Percentiles rank a stretch among this genome's conserved stretches.
These are phyloP conservation scores for Tetraodon nigroviridis DNA, from an alignment of 2,113 vertebrate species.

Conservation along the genomic window DNA sequence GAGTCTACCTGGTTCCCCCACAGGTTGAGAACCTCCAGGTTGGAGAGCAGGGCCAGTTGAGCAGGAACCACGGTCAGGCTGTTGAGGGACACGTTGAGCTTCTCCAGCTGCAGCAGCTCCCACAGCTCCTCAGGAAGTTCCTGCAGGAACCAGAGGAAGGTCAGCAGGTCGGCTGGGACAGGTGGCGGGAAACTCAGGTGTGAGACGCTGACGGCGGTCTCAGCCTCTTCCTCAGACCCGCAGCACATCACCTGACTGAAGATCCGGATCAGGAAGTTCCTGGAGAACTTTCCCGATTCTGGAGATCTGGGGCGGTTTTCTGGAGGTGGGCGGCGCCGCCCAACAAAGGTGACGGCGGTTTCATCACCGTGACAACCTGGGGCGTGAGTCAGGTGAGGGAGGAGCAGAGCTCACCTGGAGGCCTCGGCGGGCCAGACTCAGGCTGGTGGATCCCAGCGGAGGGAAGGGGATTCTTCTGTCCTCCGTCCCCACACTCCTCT, in stretches of 20 bases:
- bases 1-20: conserved; percentile 74
- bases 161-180: too few species aligned
- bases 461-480: conserved; percentile 61
- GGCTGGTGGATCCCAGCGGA: conserved; percentile 73
- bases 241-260: too few species aligned
- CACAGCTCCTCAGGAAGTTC: conserved; percentile 83
- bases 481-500: conserved; percentile 55
- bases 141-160: conserved; percentile 7
- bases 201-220: too few species aligned
- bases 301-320: too few species aligned
- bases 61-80: conserved; percentile 75
- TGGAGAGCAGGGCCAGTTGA: conserved; percentile 74
- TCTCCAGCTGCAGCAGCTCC: conserved; percentile 83
- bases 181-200: too few species aligned
- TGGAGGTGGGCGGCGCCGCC: too few species aligned
- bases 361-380: too few species aligned
- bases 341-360: too few species aligned
- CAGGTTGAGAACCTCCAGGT: conserved; percentile 85
- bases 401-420: conserved; percentile 62
- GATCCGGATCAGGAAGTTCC: too few species aligned
- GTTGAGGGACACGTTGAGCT: conserved; percentile 88
- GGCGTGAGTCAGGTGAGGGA: too few species aligned
- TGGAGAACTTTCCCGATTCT: too few species aligned
- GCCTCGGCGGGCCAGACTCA: conserved; percentile 83
- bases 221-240: too few species aligned